phyloP scores from a whole-genome alignment of 2,888 invertebrate species.

The Theretra japonica region DNA sequence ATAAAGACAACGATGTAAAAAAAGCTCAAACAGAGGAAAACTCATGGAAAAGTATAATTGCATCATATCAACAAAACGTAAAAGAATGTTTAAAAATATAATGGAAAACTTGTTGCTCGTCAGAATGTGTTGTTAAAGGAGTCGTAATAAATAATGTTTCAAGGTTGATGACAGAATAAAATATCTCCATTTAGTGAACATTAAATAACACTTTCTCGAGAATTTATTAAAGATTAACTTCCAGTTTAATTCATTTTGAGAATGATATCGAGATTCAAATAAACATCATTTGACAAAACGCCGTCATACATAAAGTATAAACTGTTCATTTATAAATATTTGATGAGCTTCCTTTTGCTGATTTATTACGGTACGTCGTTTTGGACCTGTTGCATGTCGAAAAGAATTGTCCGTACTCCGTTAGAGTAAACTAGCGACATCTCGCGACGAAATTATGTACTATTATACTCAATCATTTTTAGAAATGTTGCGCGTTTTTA shows the following conservation, averaged over 20 bases:
- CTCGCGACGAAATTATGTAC: background rate
- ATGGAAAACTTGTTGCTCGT: background rate
- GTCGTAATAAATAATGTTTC: background rate
- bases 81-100: constrained; percentile 7
- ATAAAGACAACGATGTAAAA: background rate
- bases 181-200: background rate
- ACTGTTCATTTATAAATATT: background rate
- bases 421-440: constrained; percentile 19
- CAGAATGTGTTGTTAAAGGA: background rate
- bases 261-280: background rate
- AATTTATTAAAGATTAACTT: background rate
- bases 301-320: background rate
- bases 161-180: background rate
- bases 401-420: background rate
- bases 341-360: background rate
- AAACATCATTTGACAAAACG: background rate
- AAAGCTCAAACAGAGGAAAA: background rate
- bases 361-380: background rate
- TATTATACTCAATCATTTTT: background rate
- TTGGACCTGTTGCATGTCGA: background rate
- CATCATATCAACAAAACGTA: background rate
- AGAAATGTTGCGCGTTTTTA: too few species aligned
- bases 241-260: too few species aligned
- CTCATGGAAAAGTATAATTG: too few species aligned
- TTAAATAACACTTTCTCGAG: background rate